Evolutionary conservation across 2,113 vertebrate genomes (phyloP), one percentile per base, ranked within the genome.

Genomic region (Neogobius melanostomus): DNA sequence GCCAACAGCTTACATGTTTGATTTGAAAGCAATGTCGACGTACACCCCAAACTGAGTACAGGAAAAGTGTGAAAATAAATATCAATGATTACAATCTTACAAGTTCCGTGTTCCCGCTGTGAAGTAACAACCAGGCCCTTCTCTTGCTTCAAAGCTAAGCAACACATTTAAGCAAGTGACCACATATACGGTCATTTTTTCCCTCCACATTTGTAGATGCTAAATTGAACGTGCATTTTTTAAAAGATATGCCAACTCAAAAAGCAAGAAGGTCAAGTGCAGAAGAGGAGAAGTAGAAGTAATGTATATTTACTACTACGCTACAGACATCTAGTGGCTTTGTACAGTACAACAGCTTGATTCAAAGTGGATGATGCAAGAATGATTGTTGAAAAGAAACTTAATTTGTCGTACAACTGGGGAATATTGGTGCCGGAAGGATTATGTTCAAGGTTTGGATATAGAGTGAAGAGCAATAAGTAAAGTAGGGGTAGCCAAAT

Each of bases 301-400:
- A 36, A 50, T 56, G 14, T 47, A 17, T 53, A 50, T 75, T 82
- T 46, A 21, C 69, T 72, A 46, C 79, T 62, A 78, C 85, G 72
- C 80, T 90, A 89, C 83, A 72, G 87, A 87, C 91, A 83, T 82
- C 90, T 92, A 68, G 83, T 87, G 91, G 91, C 47, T 43, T 0
- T 52, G 0, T 11, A 45, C n/a, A 51, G 83, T 61, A 87, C 71
- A 86, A 61, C 87, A 73, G 10, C 21, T 68, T 16, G 42, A 12
- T 36, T 11, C 7, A 56, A 11, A 65, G 47, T 49, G 1, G 16
- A 8, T 15, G 36, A 69, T 74, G 9, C 73, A 52, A 51, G 3
- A n/a, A 16, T 42, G 5, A 6, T 4, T 63, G 2, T 54, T 6
- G 49, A 45, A 3, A 46, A 4, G 1, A 45, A 57, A 51, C 8